Evolutionary conservation across 2,888 invertebrate species (phyloP), one percentile per base, ranked within the genome.

Genomic region (Mayetiola destructor): DNA sequence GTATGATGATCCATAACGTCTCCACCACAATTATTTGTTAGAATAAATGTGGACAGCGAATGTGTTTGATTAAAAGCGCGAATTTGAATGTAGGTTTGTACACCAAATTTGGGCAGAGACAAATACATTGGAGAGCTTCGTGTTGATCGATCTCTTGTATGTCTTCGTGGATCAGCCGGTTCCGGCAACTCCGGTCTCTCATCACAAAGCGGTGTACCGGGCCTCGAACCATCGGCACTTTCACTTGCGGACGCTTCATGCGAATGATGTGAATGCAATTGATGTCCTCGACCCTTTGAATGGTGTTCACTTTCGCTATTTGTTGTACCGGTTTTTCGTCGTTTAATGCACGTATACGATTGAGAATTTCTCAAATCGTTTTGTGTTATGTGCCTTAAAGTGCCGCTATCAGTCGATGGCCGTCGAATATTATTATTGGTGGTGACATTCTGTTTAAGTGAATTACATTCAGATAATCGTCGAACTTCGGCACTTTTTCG

Each of bases 41-140:
- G 36, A 16, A 23, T 48, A 30, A 20, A 42, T 18, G 56, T 30
- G 16, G 42, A 56, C 32, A 58, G 23, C 20, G 54, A 55, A 32
- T 42, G 48, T 29, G 53, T 39, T 23, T 48, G 67, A 18, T 32
- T 56, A 53, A 56, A 60, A 56, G 58, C 52, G 52, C 59, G 64
- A 63, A 72, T 73, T 60, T 75, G 72, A 60, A 76, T 64, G 67
- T 74, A 71, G 65, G 85, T 77, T 67, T 81, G 80, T 59, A 84
- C 80, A 18, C 92, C 93, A 70, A 93, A 93, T 73, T 87, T 84
- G 39, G 93, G 93, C 64, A 93, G 74, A 21, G 93, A 92, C 65
- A 93, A 75, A 65, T 85, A 84, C 72, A 92, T 78, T 59, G 71
- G 78, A 68, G 72, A 77, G 20, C 78, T 77, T 68, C 77, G 75